Base-by-base conservation (phyloP, 2,797 vertebrate genomes). In the Oceanodroma leucorhoa region DNA sequence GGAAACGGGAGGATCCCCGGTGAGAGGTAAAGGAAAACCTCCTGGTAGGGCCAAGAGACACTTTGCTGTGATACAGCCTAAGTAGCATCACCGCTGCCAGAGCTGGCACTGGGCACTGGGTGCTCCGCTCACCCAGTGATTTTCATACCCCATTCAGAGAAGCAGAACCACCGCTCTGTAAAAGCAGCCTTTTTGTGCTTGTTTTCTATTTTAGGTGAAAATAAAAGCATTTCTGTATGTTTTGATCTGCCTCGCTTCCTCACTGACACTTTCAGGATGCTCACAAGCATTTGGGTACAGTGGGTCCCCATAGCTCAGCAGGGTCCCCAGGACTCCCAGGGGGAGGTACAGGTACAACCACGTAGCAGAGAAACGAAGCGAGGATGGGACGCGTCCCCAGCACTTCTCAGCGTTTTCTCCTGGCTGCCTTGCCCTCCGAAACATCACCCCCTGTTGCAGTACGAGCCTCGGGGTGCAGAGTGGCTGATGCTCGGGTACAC, bases 181-280 rank as follows among this genome's bases (percentile, higher is more conserved):
- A 94, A 95, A 92, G 15, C 61, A 50, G 45, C 29, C 38, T 40
- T 83, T 72, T 53, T 53, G 79, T 81, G 21, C 23, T 93, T 73
- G 38, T 51, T 73, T 94, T 90, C 78, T 66, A 66, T 91, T 93
- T 94, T 32, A 79, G 82, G 54, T 14, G 17, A 90, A 93, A 94
- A 94, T 89, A 93, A 94, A 95, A 95, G 64, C 67, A 77, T 73
- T 93, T 77, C 82, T 77, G 9, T 26, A 8, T 26, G 75, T 79
- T 95, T 89, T 90, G 60, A 90, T 89, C 64, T 77, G 58, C 36
- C 40, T 83, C 34, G 5, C 67, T 94, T 76, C 82, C 43, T 89
- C 66, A 27, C 27, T 83, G 91, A 87, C 79, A 73, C 82, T 89
- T 83, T 58, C 60, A 91, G 91, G 89, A 53, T 72, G 54, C 66